A percentile compares a stretch with the other conserved stretches of the same genome.
Conservation (phyloP, 2,888 invertebrate genomes). For the Pheosia tremula region DNA sequence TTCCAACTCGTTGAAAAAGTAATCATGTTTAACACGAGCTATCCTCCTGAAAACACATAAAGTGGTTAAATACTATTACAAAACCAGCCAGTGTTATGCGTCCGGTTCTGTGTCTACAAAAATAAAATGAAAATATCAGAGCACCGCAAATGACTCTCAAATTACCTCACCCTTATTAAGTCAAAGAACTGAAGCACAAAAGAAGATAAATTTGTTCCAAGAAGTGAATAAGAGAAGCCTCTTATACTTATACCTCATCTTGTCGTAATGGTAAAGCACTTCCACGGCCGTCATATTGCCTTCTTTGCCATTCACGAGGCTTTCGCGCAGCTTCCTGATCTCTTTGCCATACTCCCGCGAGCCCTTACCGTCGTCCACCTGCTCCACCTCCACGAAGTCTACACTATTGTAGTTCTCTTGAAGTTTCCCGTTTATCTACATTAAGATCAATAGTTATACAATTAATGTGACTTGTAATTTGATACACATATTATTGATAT, state of each 20-base stretch:
- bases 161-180: too few relatives aligned
- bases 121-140: too few relatives aligned
- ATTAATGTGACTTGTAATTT: background rate
- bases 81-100: too few relatives aligned
- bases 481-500: background rate
- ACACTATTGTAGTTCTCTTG: constrained; percentile 98
- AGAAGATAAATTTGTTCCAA: too few relatives aligned
- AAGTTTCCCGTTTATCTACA: constrained; percentile 85
- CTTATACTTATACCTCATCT: constrained; percentile 85
- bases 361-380: constrained; percentile 88
- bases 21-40: constrained; percentile 91
- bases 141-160: too few relatives aligned
- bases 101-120: too few relatives aligned
- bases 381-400: constrained; percentile 97
- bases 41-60: constrained; percentile 83
- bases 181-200: too few relatives aligned
- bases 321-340: constrained; percentile 85
- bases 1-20: constrained; percentile 92
- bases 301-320: constrained; percentile 88
- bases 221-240: too few relatives aligned
- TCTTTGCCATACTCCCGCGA: constrained; percentile 86
- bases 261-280: constrained; percentile 93
- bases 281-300: constrained; percentile 87
- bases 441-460: constrained; percentile 2
- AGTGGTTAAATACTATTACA: too few relatives aligned